phyloP scores from a whole-genome alignment of 2,113 vertebrate genomes.

The Nansenia antarctica region DNA sequence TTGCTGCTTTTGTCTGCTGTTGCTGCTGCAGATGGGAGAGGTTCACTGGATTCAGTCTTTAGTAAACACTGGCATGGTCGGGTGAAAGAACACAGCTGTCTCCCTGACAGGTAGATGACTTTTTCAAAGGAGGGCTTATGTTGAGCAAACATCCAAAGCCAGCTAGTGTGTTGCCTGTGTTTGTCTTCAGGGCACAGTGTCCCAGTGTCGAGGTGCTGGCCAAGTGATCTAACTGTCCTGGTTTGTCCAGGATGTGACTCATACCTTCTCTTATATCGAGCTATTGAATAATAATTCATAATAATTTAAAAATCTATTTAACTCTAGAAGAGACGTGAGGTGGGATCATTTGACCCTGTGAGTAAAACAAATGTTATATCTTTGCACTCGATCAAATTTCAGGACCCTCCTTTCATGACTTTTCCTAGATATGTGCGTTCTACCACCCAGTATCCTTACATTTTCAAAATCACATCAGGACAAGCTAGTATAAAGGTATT shows the following conservation, averaged over 20 bases:
- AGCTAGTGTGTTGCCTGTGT: constrained; percentile 1
- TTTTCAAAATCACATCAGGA: no score
- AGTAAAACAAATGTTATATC: no score
- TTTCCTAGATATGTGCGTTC: no score
- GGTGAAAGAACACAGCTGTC: background rate
- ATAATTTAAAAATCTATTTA: no score
- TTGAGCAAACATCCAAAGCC: constrained; percentile 15
- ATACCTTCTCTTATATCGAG: no score
- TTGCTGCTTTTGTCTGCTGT: background rate
- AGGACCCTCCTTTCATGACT: no score
- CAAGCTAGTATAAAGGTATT: no score
- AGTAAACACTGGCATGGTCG: background rate
- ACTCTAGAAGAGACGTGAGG: no score
- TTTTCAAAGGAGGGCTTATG: background rate
- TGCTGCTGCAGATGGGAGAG: background rate
- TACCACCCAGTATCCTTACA: no score
- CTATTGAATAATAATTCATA: no score
- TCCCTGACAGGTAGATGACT: background rate
- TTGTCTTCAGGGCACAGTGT: constrained; percentile 13
- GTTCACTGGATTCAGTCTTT: background rate
- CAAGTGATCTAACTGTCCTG: background rate
- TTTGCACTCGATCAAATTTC: no score
- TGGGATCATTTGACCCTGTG: no score
- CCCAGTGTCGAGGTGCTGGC: background rate
- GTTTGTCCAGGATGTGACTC: background rate